Evolutionary conservation across 2,113 vertebrate genomes (phyloP), one percentile per base, ranked within the genome.

Genomic region (Reinhardtius hippoglossoides): DNA sequence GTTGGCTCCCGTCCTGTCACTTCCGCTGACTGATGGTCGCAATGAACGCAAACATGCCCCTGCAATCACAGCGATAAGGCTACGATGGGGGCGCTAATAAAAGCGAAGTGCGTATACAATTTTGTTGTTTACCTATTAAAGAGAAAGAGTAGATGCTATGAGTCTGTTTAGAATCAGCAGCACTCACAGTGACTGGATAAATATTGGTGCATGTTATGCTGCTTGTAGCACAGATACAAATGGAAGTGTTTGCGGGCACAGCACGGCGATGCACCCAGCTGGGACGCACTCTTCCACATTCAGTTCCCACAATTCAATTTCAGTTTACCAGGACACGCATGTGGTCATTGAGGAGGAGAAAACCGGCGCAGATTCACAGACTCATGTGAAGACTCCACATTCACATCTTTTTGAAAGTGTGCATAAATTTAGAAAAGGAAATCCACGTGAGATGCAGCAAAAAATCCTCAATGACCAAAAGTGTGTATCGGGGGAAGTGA

Each of bases 1-100:
- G 77, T 65, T 27, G 37, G 58, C 44, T 66, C 50, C 64, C 8
- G 14, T 68, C 46, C 37, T 70, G 82, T 86, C 92, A 76, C 80
- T 46, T 54, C 20, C 37, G 26, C 76, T 88, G 89, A 89, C 66
- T 55, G 84, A 91, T 88, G 75, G 40, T 55, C 56, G 66, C 59
- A 63, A 20, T 68, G 74, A 90, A 62, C 35, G 10, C 23, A 37
- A 88, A 78, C 78, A 77, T 6, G 9, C 54, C 67, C 3, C 1
- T 20, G 71, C 69, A 67, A 71, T 81, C 72, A 57, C 54, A 7
- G 20, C 0, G 55, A 76, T 68, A 40, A 44, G 37, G 26, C 14
- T 37, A 24, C 31, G 1, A 9, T 79, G 50, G 27, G 42, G 15
- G 9, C 3, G 60, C 27, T 56, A 74, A 86, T 86, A 72, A 84